These are phyloP conservation scores for Xenopus laevis DNA, from an alignment of 2,113 vertebrate species.

Conservation along the genomic window DNA sequence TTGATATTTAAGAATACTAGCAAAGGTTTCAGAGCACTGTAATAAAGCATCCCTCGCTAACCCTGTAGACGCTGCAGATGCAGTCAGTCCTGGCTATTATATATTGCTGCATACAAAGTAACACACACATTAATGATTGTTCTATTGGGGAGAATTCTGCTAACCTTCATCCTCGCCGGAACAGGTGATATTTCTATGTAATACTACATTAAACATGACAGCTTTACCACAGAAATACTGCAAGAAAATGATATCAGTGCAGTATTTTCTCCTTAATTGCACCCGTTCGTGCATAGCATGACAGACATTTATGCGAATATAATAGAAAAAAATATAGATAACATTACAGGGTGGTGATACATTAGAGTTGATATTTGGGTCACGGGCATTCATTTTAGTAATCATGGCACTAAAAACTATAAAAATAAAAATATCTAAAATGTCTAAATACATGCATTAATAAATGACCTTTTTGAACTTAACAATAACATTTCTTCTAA, in stretches of 20 bases:
- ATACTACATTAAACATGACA: constrained; percentile 9
- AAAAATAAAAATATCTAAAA: background rate
- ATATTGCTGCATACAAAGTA: background rate
- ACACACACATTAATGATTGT: constrained; percentile 5
- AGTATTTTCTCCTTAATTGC: constrained; percentile 3
- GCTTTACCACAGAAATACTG: constrained; percentile 3
- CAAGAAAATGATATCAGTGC: background rate
- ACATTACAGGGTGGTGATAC: background rate
- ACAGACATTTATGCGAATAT: background rate
- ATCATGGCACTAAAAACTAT: constrained; percentile 10
- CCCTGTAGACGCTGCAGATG: background rate
- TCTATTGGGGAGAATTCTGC: background rate
- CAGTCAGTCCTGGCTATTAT: background rate
- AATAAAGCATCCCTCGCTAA: background rate
- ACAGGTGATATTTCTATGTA: constrained; percentile 13
- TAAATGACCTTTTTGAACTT: background rate
- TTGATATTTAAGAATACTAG: too few relatives aligned
- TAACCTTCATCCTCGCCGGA: constrained; percentile 1
- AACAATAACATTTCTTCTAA: constrained; percentile 1
- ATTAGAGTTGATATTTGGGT: constrained; percentile 16
- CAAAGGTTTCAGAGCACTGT: background rate
- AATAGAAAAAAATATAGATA: constrained; percentile 11
- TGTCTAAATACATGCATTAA: background rate
- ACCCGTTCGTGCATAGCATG: constrained; percentile 8
- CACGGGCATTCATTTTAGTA: constrained; percentile 4